Conservation (phyloP, 1,140 invertebrate genomes). For the Archegozetes longisetosus region DNA sequence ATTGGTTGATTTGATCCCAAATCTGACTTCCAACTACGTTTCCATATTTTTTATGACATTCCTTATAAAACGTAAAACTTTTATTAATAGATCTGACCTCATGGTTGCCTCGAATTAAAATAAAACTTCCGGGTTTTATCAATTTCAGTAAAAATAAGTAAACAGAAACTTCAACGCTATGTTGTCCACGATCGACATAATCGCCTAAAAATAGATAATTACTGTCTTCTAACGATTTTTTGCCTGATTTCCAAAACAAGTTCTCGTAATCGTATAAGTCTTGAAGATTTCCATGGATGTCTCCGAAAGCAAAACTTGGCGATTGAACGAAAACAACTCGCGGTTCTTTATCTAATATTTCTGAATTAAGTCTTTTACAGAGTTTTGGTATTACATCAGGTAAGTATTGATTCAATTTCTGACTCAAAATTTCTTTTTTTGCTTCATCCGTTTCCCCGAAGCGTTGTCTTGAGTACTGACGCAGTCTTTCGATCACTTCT, state of each 20-base stretch:
- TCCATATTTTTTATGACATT: conserved; percentile 48
- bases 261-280: conserved; percentile 44
- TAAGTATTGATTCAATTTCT: not conserved
- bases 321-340: not conserved
- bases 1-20: conserved; percentile 50
- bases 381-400: not conserved
- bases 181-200: conserved; percentile 45
- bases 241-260: conserved; percentile 39
- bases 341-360: not conserved
- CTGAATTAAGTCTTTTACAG: not conserved
- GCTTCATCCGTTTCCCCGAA: not conserved
- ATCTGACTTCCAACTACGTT: conserved; percentile 39
- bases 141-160: conserved; percentile 47
- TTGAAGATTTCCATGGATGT: conserved; percentile 43
- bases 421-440: not conserved
- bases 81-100: conserved; percentile 46
- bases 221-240: conserved; percentile 40
- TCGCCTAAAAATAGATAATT: conserved; percentile 46
- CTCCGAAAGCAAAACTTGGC: conserved; percentile 22
- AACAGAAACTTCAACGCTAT: conserved; percentile 35
- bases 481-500: not conserved
- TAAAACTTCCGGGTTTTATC: conserved; percentile 40
- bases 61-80: conserved; percentile 50
- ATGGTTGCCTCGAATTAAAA: conserved; percentile 45
- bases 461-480: not conserved